A percentile compares a stretch with the other conserved stretches of the same genome.
Evolutionary conservation across 2,797 vertebrate genomes (phyloP).

Genomic region (Lepus townsendii): DNA sequence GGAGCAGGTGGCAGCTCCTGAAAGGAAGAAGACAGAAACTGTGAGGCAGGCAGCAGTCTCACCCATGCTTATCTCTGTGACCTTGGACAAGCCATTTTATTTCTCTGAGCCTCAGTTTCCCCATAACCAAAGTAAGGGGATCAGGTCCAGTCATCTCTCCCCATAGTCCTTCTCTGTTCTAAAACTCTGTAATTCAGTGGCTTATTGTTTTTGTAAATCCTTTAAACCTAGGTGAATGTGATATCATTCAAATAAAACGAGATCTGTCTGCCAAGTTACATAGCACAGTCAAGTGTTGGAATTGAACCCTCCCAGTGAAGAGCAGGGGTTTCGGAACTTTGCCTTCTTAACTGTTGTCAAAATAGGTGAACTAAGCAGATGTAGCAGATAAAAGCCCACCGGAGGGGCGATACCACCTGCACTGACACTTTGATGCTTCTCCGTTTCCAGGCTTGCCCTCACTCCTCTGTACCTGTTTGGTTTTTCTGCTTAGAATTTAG

Average conservation of each 20-base stretch:
- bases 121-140: slow-evolving; percentile 49
- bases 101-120: slow-evolving; percentile 41
- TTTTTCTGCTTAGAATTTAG: slow-evolving; percentile 51
- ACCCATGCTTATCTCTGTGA: neutral
- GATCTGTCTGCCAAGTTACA: slow-evolving; percentile 34
- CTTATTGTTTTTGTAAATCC: slow-evolving; percentile 22
- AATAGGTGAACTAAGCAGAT: slow-evolving; percentile 53
- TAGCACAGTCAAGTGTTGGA: slow-evolving; percentile 54
- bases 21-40: neutral
- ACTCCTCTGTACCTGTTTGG: neutral
- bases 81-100: neutral
- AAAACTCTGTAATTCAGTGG: slow-evolving; percentile 47
- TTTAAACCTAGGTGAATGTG: slow-evolving; percentile 47
- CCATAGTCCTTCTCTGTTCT: slow-evolving; percentile 38
- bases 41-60: neutral
- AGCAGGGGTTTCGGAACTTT: slow-evolving; percentile 18
- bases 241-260: slow-evolving; percentile 69
- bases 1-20: neutral
- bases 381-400: slow-evolving; percentile 49
- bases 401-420: slow-evolving; percentile 2
- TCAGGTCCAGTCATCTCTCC: slow-evolving; percentile 20
- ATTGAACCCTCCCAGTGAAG: slow-evolving; percentile 52
- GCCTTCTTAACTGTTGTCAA: slow-evolving; percentile 66
- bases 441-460: neutral
- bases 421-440: neutral